Conservation (phyloP, 2,797 vertebrate species). For the Anguilla marmorata region DNA sequence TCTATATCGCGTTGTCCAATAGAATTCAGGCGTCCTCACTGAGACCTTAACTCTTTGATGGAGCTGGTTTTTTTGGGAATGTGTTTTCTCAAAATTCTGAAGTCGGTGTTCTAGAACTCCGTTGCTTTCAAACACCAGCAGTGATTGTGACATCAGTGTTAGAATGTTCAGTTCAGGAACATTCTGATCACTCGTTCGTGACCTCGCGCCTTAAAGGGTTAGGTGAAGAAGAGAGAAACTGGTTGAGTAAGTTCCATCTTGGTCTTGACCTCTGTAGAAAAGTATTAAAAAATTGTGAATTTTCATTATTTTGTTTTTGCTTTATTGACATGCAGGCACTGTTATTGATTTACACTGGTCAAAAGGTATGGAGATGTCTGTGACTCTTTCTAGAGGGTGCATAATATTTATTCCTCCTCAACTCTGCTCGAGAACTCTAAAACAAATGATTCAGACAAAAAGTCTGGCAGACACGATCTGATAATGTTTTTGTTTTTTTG, state of each 20-base stretch:
- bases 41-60: not conserved
- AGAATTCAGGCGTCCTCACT: slow-evolving; percentile 22
- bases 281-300: not conserved
- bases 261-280: not conserved
- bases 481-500: not conserved
- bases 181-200: too few species aligned
- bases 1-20: slow-evolving; percentile 17
- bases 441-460: not conserved
- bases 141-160: too few species aligned
- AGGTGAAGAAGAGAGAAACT: not conserved
- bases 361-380: not conserved
- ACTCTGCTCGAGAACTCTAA: not conserved
- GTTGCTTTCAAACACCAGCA: too few species aligned
- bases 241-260: not conserved
- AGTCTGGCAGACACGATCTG: not conserved
- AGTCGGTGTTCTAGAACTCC: too few species aligned
- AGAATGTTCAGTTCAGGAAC: too few species aligned
- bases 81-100: too few species aligned
- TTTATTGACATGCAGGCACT: not conserved
- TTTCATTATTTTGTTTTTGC: not conserved
- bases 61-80: too few species aligned
- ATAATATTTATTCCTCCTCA: not conserved
- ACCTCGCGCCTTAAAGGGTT: too few species aligned
- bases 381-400: not conserved
- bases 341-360: not conserved